Evolutionary conservation across 2,888 invertebrate species (phyloP), one percentile per base, ranked within the genome.

Genomic region (Drosophila gaucha): DNA sequence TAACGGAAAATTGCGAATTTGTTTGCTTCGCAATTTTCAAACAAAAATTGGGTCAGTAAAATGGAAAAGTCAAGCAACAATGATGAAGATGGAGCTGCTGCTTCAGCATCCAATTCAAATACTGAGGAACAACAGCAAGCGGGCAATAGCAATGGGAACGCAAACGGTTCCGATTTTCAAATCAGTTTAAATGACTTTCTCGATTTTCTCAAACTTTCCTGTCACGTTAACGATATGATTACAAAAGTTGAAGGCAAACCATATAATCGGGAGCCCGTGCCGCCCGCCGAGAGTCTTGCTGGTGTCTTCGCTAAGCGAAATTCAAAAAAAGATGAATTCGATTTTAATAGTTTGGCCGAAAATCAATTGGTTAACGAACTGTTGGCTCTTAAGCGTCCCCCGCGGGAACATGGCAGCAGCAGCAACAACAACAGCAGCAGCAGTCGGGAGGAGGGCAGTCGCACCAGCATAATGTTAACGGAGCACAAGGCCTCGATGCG

Each of bases 171-270:
- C 41, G 87, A 85, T 47, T 83, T 88, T 74, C 78, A 78, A 85
- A 86, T 92, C 62, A 88, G 87, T 71, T 90, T 91, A 69, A 90
- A 90, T 68, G 90, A 92, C 39, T 92, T 92, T 86, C 78, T 92
- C 26, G 90, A 92, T 59, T 92, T 92, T 84, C 72, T 92, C 38
- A 92, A 92, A 87, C 89, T 91, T 63, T 90, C 91, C 28, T 92
- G 91, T 83, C 91, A 91, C 73, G 90, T 92, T 9, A 90, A 92
- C 78, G 91, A 92, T 72, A 90, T 91, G 78, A 91, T 91, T 69
- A 66, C 88, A 46, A 88, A 83, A 85, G 67, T 64, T 16, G 69
- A 67, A 56, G 76, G 47, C 74, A 90, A 82, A 50, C 57, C 74
- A 28, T 60, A 68, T 16, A 75, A 57, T 38, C 59, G 86, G 38